Evolutionary conservation across 2,888 invertebrate genomes (phyloP).

Genomic region (Lucinisca nassula): DNA sequence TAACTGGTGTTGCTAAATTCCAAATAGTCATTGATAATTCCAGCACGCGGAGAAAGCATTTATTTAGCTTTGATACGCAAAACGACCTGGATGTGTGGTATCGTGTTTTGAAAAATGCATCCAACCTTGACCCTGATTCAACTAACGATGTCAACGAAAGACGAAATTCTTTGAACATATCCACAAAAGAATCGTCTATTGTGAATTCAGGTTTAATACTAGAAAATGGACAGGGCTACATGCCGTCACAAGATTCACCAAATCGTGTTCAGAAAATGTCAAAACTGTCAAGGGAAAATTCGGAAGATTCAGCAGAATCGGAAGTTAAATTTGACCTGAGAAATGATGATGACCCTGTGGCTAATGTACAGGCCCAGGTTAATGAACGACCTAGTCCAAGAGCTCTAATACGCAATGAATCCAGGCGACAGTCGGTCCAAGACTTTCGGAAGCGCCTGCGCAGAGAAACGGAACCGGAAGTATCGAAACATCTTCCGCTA

Average conservation of each 20-base stretch:
- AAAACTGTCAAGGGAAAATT: background rate
- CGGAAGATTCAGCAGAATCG: background rate
- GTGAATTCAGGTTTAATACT: background rate
- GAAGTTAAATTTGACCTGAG: background rate
- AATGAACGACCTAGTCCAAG: slow-evolving; percentile 45
- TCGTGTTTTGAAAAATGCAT: slow-evolving; percentile 70
- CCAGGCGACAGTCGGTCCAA: slow-evolving; percentile 69
- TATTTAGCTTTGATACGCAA: slow-evolving; percentile 76
- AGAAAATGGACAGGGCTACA: slow-evolving; percentile 33
- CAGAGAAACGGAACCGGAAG: slow-evolving; percentile 69
- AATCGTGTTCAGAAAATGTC: slow-evolving; percentile 59
- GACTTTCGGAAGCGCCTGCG: slow-evolving; percentile 72
- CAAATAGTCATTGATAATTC: slow-evolving; percentile 80
- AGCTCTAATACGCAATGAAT: slow-evolving; percentile 40
- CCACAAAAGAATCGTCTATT: background rate
- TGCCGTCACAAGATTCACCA: slow-evolving; percentile 52
- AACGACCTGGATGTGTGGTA: slow-evolving; percentile 75
- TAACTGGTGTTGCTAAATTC: slow-evolving; percentile 76
- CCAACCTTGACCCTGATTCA: slow-evolving; percentile 70
- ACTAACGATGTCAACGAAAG: slow-evolving; percentile 44
- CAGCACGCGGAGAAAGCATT: slow-evolving; percentile 72
- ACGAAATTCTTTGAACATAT: background rate
- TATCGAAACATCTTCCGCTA: slow-evolving; percentile 67
- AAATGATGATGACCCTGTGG: slow-evolving; percentile 13
- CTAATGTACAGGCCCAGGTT: background rate